These are phyloP conservation scores for Drosophila helvetica DNA, from an alignment of 2,888 invertebrate species.

Conservation along the genomic window DNA sequence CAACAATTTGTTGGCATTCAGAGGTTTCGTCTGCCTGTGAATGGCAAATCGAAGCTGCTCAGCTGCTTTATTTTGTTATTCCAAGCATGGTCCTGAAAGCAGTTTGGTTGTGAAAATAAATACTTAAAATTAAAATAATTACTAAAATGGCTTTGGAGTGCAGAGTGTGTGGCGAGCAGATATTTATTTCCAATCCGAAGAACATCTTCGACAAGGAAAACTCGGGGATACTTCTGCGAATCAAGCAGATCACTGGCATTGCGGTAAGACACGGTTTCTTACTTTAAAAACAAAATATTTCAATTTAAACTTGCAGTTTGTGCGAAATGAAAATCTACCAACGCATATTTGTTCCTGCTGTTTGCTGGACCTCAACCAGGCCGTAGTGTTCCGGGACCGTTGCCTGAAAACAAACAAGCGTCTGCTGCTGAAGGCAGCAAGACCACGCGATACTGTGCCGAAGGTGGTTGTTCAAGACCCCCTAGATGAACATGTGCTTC, in stretches of 20 bases:
- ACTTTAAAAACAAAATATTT: background rate
- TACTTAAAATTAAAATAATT: background rate
- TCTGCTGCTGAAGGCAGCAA: conserved; percentile 2
- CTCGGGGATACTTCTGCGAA: conserved; percentile 34
- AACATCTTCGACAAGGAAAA: conserved; percentile 50
- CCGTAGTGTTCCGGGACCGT: conserved; percentile 55
- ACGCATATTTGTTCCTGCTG: conserved; percentile 61
- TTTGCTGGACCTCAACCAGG: conserved; percentile 57
- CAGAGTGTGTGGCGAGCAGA: conserved; percentile 58
- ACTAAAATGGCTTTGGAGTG: conserved; percentile 34
- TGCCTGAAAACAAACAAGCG: conserved; percentile 49
- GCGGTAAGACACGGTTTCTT: conserved; percentile 47
- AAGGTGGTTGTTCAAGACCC: background rate
- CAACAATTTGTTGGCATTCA: no score
- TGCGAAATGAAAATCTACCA: conserved; percentile 36
- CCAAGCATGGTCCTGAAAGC: no score
- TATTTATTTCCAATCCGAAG: conserved; percentile 52
- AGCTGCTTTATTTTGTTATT: no score
- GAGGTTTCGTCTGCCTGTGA: no score
- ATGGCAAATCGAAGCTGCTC: no score
- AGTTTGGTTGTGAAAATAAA: background rate
- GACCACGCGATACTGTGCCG: no score
- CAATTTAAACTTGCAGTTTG: conserved; percentile 26
- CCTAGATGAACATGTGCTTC: background rate
- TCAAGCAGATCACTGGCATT: conserved; percentile 53